Base-by-base conservation (phyloP, 2,113 vertebrate species). In the Scalopus aquaticus region DNA sequence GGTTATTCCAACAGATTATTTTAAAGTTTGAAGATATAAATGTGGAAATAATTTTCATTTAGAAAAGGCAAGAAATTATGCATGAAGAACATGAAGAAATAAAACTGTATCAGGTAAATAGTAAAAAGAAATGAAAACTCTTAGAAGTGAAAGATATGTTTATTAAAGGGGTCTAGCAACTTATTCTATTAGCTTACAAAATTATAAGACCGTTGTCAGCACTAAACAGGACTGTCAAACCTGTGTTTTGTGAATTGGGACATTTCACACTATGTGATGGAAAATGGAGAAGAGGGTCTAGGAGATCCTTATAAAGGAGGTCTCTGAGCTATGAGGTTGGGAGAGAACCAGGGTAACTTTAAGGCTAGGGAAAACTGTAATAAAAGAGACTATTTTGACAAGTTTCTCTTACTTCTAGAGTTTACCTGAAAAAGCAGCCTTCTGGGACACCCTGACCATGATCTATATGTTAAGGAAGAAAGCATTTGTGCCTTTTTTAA, bases 341-440 rank as follows among this genome's bases (percentile, higher is more conserved):
- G 24, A 20, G 42, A 13, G 39, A 74, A n/a, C 28, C 17, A 2
- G 24, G 42, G 1, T 65, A 46, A 65, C 26, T 80, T 39, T 49
- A 65, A 83, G 70, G 44, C 19, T n/a, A 88, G 15, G 6, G 9
- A 65, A 79, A 60, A 35, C 44, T 39, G 12, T 86, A 30, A 51
- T 62, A 5, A 64, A 92, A 69, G 8, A 94, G 44, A 56, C 13
- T 76, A 65, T 56, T 72, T 39, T 44, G 49, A 24, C 35, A 77
- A 88, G 77, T 80, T 89, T 77, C 35, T 91, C 65, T 72, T 83
- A 42, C 51, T 83, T n/a, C n/a, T 89, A 10, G 20, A 60, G 84
- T 81, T 64, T 92, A 2, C 44, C 26, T 65, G 28, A 77, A 86
- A 24, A 42, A 32, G 5, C 6, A 46, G 54, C 32, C 28, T 78